Conservation (phyloP, 2,797 vertebrate species). For the Cygnus olor region DNA sequence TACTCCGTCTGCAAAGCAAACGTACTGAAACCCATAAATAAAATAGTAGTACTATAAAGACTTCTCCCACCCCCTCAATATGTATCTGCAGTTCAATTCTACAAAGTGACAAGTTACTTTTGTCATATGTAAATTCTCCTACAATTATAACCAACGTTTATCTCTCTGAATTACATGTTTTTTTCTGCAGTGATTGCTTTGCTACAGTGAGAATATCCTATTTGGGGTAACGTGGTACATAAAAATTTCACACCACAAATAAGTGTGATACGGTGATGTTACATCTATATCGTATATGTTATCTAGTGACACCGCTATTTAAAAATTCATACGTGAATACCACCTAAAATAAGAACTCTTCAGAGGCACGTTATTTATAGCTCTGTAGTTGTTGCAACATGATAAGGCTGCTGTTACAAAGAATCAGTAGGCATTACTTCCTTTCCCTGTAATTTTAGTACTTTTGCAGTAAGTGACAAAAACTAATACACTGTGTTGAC, state of each 20-base stretch:
- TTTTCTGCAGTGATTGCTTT: background rate
- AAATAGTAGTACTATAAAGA: background rate
- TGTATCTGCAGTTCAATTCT: background rate
- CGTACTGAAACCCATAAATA: background rate
- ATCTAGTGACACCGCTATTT: background rate
- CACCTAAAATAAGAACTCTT: background rate
- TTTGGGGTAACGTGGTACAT: background rate
- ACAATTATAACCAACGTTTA: background rate
- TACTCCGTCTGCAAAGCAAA: background rate
- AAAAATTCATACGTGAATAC: conserved; percentile 15
- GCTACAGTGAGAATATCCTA: background rate
- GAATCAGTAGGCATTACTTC: background rate
- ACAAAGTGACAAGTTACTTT: background rate
- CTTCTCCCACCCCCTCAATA: background rate
- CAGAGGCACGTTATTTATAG: background rate
- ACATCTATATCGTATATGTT: background rate
- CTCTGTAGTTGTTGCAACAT: background rate
- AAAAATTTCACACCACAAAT: background rate
- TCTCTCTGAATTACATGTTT: background rate
- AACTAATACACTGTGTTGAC: background rate
- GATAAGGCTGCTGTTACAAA: background rate
- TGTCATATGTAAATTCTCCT: background rate
- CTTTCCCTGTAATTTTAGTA: background rate
- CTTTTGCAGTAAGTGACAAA: background rate
- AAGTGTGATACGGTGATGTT: background rate